Base-by-base conservation (phyloP, 1,140 invertebrate species). In the Trichonephila inaurata region DNA sequence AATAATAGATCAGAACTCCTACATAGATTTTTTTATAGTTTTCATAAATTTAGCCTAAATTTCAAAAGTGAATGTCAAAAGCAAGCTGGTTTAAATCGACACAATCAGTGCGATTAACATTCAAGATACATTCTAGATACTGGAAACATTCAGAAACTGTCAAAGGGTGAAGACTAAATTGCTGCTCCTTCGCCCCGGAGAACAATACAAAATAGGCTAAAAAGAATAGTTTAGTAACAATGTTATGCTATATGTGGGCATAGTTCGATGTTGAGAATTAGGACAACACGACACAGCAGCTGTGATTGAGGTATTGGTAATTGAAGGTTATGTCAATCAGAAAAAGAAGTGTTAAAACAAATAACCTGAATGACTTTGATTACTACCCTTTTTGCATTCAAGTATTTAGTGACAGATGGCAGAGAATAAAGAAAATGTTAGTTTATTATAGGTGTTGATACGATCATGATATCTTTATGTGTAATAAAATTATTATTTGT, bases 311-410 rank as follows among this genome's bases (percentile, higher is more conserved):
- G 66, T 24, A 77, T 77, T 77, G 72, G 72, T 19, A 77, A 77
- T 77, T 40, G 72, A 77, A 77, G 72, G 72, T 77, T 77, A 8
- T 33, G 72, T 77, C 72, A 33, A 77, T 77, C 72, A 77, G 5
- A 18, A 28, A 7, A 77, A 40, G 14, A 28, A 40, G 18, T 7
- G 72, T 16, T 28, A 33, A 40, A 18, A 28, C 66, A 69, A 69
- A 69, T 69, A 12, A 24, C n/a, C 21, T 2, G n/a, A 62, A 18
- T 21, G 66, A 12, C 21, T 64, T 64, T 21, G 18, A 64, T 64
- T 64, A 64, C 21, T 24, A 21, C 7, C 0, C 66, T 24, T 69
- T 69, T 5, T 16, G 2, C 33, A 1, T 16, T 77, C 33, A 18
- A 18, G 18, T 5, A 4, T 24, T 69, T 14, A 69, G 21, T 69